phyloP scores from a whole-genome alignment of 2,797 vertebrate species.

The Parotocinclus haroldoi region DNA sequence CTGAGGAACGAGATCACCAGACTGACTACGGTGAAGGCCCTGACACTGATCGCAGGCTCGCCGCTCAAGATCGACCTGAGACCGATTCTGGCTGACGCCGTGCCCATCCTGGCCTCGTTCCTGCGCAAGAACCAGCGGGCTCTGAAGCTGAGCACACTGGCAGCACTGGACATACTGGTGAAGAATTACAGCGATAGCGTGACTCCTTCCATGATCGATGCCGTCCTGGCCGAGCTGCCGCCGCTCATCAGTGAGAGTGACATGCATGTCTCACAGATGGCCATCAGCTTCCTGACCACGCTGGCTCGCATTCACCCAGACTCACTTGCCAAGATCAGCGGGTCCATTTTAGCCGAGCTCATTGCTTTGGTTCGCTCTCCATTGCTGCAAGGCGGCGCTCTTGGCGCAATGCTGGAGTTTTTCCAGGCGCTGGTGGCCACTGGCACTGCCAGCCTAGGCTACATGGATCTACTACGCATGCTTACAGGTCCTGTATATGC shows the following conservation, averaged over 20 bases:
- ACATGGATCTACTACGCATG: conserved; percentile 98
- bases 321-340: conserved; percentile 92
- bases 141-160: conserved; percentile 92
- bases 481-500: conserved; percentile 95
- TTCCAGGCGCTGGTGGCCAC: conserved; percentile 93
- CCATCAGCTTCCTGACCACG: conserved; percentile 95
- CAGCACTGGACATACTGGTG: conserved; percentile 92
- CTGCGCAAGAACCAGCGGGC: conserved; percentile 96
- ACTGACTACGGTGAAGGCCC: conserved; percentile 93
- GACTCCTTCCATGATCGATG: conserved; percentile 95
- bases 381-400: conserved; percentile 92
- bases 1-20: conserved; percentile 98
- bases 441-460: conserved; percentile 87
- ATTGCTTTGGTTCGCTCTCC: conserved; percentile 93
- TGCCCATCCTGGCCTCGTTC: conserved; percentile 97
- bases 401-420: conserved; percentile 96
- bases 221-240: conserved; percentile 93
- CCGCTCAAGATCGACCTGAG: conserved; percentile 91
- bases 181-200: conserved; percentile 88
- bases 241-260: conserved; percentile 97
- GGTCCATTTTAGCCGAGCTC: conserved; percentile 92
- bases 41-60: conserved; percentile 94
- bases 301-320: conserved; percentile 95
- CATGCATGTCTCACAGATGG: conserved; percentile 99
- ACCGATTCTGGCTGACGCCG: conserved; percentile 89